Base-by-base conservation (phyloP, 2,888 invertebrate species). In the Dicranocentrus wangi region DNA sequence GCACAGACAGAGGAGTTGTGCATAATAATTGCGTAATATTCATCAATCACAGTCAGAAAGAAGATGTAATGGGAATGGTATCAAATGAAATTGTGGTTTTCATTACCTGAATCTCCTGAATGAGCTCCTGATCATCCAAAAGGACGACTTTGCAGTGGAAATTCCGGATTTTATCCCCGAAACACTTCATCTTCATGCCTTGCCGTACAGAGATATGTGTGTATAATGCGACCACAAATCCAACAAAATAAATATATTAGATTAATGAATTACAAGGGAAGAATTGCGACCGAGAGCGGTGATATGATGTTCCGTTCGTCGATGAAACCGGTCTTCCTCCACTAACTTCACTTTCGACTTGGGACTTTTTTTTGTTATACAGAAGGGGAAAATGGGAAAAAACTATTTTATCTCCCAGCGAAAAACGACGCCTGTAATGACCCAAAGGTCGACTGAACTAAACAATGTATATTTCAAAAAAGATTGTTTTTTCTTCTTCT, bases 91-190 rank as follows among this genome's bases (percentile, higher is more conserved):
- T 58, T 42, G 39, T 80, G 83, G 79, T 82, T 72, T 70, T 88
- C 32, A 32, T 91, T 90, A 95, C 96, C 93, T 94, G 93, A 88
- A 95, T 92, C 90, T 96, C 96, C 88, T 96, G 95, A 86, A 95
- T 91, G 83, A 96, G 92, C 89, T 96, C 96, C 88, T 95, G 93
- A 88, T 96, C 95, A 89, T 96, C 96, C 87, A 96, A 92, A 86
- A 96, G 92, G 88, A 96, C 93, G 87, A 96, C 94, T 89, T 96
- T 95, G 90, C 94, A 94, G 88, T 92, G 92, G 88, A 88, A 88
- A 82, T 88, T 89, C 82, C 88, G 88, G 83, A 87, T 87, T 86
- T 88, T 89, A 68, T 88, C 88, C 82, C 89, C 89, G 84, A 89
- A 88, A 87, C 89, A 89, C 86, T 88, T 88, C 89, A 89, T 89